Conservation (phyloP, 2,113 vertebrate genomes). For the Calyptomena viridis region DNA sequence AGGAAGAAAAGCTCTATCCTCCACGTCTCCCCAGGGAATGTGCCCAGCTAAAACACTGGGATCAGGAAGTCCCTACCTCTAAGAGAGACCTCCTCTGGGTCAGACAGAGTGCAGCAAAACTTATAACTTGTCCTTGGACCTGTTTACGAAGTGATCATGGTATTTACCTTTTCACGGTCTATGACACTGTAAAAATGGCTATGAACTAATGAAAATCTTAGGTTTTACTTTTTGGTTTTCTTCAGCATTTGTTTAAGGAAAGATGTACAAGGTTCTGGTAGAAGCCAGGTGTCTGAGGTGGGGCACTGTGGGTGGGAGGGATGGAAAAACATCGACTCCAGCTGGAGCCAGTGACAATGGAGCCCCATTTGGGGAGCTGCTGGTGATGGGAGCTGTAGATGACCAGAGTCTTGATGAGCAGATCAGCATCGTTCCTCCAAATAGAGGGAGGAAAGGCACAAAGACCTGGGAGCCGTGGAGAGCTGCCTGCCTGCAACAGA, state of each 20-base stretch:
- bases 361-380: not conserved
- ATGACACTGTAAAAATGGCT: not conserved
- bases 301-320: not conserved
- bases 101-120: not conserved
- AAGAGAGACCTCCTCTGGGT: not conserved
- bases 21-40: not conserved
- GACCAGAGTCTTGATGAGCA: not conserved
- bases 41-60: not conserved
- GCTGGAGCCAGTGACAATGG: not conserved
- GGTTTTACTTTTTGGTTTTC: no score
- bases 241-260: not conserved
- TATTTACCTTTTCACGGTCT: not conserved
- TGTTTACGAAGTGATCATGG: not conserved
- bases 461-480: not conserved
- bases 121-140: not conserved
- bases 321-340: not conserved
- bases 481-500: slow-evolving; percentile 18
- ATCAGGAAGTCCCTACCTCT: no score
- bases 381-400: not conserved
- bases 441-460: not conserved
- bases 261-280: accelerated
- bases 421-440: not conserved
- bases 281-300: not conserved
- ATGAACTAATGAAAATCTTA: not conserved
- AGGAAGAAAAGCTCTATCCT: not conserved